These are phyloP conservation scores for Leptura quadrifasciata DNA, from an alignment of 2,888 invertebrate genomes.

Conservation along the genomic window DNA sequence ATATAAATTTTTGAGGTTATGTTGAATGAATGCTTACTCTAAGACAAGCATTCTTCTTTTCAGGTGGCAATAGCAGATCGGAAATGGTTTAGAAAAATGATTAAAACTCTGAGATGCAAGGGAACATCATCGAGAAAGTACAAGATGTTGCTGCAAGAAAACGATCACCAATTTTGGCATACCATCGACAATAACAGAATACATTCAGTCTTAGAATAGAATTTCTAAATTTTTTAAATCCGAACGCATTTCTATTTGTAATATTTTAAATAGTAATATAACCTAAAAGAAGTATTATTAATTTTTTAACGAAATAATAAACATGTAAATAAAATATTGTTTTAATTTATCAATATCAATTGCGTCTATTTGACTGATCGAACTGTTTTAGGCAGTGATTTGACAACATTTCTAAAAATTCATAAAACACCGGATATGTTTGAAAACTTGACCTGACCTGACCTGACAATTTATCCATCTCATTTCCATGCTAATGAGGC, in stretches of 20 bases:
- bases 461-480: no score
- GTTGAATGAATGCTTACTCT: no score
- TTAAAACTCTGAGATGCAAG: slow-evolving; percentile 67
- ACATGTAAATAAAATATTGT: neutral
- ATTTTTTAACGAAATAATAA: neutral
- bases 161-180: slow-evolving; percentile 36
- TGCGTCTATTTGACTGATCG: no score
- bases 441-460: no score
- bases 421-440: no score
- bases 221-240: neutral
- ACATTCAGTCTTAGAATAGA: neutral
- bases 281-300: neutral
- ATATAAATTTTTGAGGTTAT: no score
- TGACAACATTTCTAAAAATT: no score
- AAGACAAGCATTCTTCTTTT: slow-evolving; percentile 47
- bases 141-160: slow-evolving; percentile 63
- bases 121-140: slow-evolving; percentile 69
- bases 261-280: neutral
- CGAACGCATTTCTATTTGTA: neutral
- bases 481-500: no score
- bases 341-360: neutral
- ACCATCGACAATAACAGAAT: slow-evolving; percentile 19
- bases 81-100: slow-evolving; percentile 66
- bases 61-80: slow-evolving; percentile 65
- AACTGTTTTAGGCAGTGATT: no score